Evolutionary conservation across 1,140 invertebrate species (phyloP).

Genomic region (Polypedilum pembai): DNA sequence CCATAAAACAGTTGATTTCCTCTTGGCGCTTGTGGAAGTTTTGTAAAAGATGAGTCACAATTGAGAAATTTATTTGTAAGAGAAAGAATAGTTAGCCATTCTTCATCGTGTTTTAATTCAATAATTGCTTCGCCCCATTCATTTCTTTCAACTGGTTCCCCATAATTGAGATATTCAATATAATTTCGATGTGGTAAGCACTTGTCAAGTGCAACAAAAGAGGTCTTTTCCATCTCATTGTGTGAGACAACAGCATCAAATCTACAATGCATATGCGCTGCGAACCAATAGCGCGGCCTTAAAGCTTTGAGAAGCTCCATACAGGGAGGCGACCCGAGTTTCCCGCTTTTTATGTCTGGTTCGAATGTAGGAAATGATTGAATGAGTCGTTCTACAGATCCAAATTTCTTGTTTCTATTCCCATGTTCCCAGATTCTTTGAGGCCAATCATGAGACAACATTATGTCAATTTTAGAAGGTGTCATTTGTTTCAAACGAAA

Average conservation of each 20-base stretch:
- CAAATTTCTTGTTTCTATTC: conserved; percentile 54
- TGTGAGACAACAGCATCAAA: conserved; percentile 83
- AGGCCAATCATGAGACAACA: conserved; percentile 97
- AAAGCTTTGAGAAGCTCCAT: conserved; percentile 70
- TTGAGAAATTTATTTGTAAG: conserved; percentile 82
- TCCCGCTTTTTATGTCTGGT: conserved; percentile 70
- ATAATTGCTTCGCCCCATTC: conserved; percentile 45
- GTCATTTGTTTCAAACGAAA: conserved; percentile 58
- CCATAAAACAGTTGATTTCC: conserved; percentile 50
- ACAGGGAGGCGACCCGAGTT: conserved; percentile 75
- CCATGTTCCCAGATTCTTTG: conserved; percentile 58
- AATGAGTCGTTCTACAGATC: conserved; percentile 68
- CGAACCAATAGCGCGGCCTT: conserved; percentile 89
- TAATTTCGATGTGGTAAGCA: conserved; percentile 83
- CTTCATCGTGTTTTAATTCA: conserved; percentile 75
- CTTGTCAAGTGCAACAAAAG: conserved; percentile 94
- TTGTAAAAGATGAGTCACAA: conserved; percentile 62
- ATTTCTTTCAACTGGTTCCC: conserved; percentile 38
- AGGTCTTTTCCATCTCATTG: conserved; percentile 55
- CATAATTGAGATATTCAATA: conserved; percentile 63
- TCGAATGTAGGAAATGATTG: conserved; percentile 76
- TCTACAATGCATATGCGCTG: conserved; percentile 95
- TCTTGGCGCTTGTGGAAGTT: conserved; percentile 49
- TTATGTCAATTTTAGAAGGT: conserved; percentile 69
- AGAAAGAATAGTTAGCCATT: conserved; percentile 85